Conservation (phyloP, 2,888 invertebrate species). For the Drosophila suboccidentalis region DNA sequence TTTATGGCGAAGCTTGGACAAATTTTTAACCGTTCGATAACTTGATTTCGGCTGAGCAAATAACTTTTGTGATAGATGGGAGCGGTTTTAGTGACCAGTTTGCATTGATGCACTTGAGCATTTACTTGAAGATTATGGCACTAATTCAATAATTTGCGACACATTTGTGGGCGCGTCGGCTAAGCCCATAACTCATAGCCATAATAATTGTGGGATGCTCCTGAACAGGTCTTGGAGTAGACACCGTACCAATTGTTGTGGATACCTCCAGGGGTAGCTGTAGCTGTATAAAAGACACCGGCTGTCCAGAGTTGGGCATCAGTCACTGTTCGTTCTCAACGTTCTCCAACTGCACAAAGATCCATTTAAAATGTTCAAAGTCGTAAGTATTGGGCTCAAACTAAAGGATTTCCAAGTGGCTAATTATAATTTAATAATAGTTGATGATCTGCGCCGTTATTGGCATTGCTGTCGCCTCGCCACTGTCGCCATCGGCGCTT, state of each 20-base stretch:
- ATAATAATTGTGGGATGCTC: conserved; percentile 24
- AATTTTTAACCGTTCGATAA: conserved; percentile 36
- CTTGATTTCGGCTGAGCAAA: conserved; percentile 24
- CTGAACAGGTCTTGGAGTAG: conserved; percentile 29
- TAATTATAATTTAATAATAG: conserved; percentile 39
- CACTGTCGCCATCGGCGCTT: background rate
- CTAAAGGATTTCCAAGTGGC: background rate
- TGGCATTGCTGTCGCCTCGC: conserved; percentile 58
- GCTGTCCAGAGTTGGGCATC: conserved; percentile 39
- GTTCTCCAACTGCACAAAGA: conserved; percentile 35
- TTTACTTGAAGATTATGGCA: conserved; percentile 33
- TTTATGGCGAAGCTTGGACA: conserved; percentile 16
- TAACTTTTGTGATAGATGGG: conserved; percentile 27
- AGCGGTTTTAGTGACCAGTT: conserved; percentile 17
- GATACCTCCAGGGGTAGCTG: background rate
- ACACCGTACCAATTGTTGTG: conserved; percentile 6
- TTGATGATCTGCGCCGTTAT: conserved; percentile 63
- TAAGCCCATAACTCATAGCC: conserved; percentile 33
- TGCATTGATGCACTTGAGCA: conserved; percentile 43
- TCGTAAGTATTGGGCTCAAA: conserved; percentile 53
- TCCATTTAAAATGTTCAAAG: conserved; percentile 68
- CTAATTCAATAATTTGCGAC: conserved; percentile 22
- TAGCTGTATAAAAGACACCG: conserved; percentile 61
- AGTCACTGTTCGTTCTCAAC: conserved; percentile 59
- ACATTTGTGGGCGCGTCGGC: conserved; percentile 33